Percentiles rank a stretch among this genome's conserved stretches.
Evolutionary conservation across 2,888 invertebrate species (phyloP).

Genomic region (Dysmachus trigonus): DNA sequence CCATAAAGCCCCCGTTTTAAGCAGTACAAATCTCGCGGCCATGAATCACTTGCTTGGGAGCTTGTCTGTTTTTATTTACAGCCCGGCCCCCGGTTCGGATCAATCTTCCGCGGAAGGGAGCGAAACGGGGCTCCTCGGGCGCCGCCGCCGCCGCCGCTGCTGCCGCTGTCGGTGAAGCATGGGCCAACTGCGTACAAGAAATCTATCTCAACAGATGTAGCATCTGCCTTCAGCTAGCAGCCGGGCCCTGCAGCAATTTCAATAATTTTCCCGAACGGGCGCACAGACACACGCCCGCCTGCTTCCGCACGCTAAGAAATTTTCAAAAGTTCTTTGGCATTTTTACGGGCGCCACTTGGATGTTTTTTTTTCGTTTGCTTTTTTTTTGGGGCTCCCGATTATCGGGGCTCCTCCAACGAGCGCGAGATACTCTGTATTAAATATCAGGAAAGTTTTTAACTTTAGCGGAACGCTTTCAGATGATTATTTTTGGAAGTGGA

Average conservation of each 20-base stretch:
- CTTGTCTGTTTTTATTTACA: not conserved
- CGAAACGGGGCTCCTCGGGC: not conserved
- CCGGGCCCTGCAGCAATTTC: not conserved
- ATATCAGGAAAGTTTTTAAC: not conserved
- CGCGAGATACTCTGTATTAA: not conserved
- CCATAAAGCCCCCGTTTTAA: not conserved
- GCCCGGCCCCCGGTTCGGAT: not conserved
- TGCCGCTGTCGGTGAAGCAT: too few relatives aligned
- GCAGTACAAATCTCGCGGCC: not conserved
- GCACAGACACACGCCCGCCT: not conserved
- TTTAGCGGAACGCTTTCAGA: not conserved
- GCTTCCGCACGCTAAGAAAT: not conserved
- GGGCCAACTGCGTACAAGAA: not conserved
- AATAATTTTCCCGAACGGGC: not conserved
- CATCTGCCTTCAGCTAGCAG: not conserved
- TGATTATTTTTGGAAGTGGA: slow-evolving; percentile 6
- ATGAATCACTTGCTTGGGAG: not conserved
- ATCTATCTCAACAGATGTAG: not conserved
- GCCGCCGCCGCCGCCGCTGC: not conserved
- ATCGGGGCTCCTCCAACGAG: not conserved
- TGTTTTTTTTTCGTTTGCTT: not conserved
- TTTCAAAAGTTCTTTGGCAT: not conserved
- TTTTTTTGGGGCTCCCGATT: not conserved
- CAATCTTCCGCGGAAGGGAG: not conserved
- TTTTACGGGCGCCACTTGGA: not conserved